Base-by-base conservation (phyloP, 1,140 invertebrate genomes). In the Ectropis grisescens region DNA sequence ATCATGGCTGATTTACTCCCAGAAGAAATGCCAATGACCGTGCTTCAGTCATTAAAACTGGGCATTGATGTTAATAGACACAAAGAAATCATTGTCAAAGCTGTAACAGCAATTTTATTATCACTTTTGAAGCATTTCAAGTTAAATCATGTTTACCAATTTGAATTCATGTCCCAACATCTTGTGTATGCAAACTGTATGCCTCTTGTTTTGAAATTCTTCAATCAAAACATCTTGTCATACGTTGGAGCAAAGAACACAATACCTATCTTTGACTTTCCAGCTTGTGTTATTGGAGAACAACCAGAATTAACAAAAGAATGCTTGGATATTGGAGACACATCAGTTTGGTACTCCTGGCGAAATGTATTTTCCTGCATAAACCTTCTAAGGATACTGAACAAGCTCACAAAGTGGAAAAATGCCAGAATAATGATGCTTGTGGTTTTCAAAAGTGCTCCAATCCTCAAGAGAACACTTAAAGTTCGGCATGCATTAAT, bases 361-460 rank as follows among this genome's bases (percentile, higher is more conserved):
- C 86, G 97, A 47, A 99, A 99, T 85, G 88, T 99, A 12, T 99
- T 98, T 82, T 95, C 96, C 1, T 98, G 97, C 65, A 98, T 99
- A 29, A 99, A 99, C 87, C 79, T 99, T 16, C 82, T 99, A 22
- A 86, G 98, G 57, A 95, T 99, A 58, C 86, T 99, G 12, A 99
- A 99, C 76, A 99, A 99, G 85, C 83, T 99, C 24, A 99, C 96
- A 16, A 99, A 99, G 80, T 98, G 97, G 95, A 99, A 99, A 79
- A 97, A 99, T 79, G 98, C 97, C 13, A 88, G 98, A 48, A 98
- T 99, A 14, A 99, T 99, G 97, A 99, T 99, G 96, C 83, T 99
- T 29, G 97, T 99, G 28, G 96, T 99, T 1, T 99, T 99, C 72
- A 99, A 99, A 84, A 99, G 97, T 29, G 97, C 98, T 4, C 97